phyloP scores from a whole-genome alignment of 1,140 invertebrate species.

The Anagrus nilaparvatae region DNA sequence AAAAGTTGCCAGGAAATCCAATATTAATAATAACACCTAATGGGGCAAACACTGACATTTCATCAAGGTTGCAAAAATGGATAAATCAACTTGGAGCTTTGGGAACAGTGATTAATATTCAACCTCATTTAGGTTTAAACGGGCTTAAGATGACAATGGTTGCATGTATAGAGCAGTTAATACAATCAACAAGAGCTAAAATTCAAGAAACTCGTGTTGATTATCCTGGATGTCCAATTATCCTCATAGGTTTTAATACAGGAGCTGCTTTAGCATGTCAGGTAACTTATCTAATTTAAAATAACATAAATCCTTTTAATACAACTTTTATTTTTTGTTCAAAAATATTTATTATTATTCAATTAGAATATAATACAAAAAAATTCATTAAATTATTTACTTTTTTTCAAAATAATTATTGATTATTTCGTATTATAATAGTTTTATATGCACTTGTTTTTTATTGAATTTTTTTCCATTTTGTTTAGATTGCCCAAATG shows the following conservation, averaged over 20 bases:
- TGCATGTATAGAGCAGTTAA: slow-evolving; percentile 57
- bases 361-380: too few species aligned
- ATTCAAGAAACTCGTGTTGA: slow-evolving; percentile 59
- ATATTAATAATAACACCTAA: slow-evolving; percentile 60
- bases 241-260: slow-evolving; percentile 67
- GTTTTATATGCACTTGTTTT: too few species aligned
- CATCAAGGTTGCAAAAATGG: slow-evolving; percentile 59
- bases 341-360: neutral
- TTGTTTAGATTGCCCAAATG: slow-evolving; percentile 45
- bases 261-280: slow-evolving; percentile 64
- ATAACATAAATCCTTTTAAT: too few species aligned
- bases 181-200: slow-evolving; percentile 56
- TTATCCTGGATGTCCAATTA: slow-evolving; percentile 59
- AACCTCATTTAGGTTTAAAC: slow-evolving; percentile 39
- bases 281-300: slow-evolving; percentile 24
- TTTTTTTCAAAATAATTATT: too few species aligned
- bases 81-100: slow-evolving; percentile 54
- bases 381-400: too few species aligned
- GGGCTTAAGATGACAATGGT: slow-evolving; percentile 44
- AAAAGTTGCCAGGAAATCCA: slow-evolving; percentile 63
- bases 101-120: slow-evolving; percentile 59
- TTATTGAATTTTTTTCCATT: too few species aligned
- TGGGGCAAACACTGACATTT: slow-evolving; percentile 31
- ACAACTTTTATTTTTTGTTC: too few species aligned
- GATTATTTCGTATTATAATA: too few species aligned